Evolutionary conservation across 2,888 invertebrate genomes (phyloP).

Genomic region (Lithophane semibrunnea): DNA sequence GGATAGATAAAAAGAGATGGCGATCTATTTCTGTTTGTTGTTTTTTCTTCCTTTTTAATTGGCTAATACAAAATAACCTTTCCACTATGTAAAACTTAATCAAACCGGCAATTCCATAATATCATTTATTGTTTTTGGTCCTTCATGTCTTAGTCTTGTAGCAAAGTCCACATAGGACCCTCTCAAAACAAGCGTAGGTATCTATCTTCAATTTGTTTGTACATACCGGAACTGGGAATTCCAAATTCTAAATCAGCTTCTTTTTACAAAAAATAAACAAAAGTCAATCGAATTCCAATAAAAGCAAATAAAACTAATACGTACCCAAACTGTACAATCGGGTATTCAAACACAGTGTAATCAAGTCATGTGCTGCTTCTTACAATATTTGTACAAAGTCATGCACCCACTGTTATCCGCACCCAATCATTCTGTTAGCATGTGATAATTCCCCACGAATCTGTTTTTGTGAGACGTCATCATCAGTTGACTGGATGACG

Average conservation of each 20-base stretch:
- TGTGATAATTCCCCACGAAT: constrained; percentile 34
- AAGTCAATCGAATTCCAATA: constrained; percentile 21
- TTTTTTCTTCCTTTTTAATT: not conserved
- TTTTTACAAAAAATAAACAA: not conserved
- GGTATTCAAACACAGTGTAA: constrained; percentile 69
- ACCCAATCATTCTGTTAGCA: constrained; percentile 35
- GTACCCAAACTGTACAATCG: constrained; percentile 67
- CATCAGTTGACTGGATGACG: constrained; percentile 20
- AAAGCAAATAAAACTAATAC: constrained; percentile 43
- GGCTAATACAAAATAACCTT: not conserved
- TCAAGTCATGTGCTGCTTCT: constrained; percentile 77
- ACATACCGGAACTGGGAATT: not conserved
- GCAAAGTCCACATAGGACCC: not conserved
- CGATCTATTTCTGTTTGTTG: no score
- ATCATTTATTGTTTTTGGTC: constrained; percentile 4
- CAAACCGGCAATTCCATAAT: not conserved
- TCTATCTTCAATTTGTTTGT: not conserved
- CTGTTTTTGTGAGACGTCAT: constrained; percentile 3
- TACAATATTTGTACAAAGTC: constrained; percentile 78
- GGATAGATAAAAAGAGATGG: not conserved
- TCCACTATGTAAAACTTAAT: not conserved
- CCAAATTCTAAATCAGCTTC: not conserved
- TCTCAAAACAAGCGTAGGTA: not conserved
- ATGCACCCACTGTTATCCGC: constrained; percentile 68
- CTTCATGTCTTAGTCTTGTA: not conserved